Conservation (phyloP, 2,797 vertebrate species). For the Champsocephalus gunnari region DNA sequence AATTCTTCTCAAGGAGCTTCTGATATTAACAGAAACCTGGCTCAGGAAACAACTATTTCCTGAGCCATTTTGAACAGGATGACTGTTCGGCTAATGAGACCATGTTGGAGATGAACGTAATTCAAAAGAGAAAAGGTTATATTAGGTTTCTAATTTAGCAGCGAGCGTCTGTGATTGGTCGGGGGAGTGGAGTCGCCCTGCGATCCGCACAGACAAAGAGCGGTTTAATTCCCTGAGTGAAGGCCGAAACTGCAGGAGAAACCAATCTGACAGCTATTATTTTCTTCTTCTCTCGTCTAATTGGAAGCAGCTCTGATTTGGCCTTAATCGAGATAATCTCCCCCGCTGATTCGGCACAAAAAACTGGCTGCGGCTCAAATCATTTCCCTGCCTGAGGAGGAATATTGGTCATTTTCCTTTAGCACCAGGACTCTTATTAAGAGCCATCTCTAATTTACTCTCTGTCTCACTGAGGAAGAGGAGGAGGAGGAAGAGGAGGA, state of each 20-base stretch:
- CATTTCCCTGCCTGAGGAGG: constrained; percentile 76
- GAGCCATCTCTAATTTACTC: constrained; percentile 82
- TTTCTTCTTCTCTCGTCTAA: constrained; percentile 67
- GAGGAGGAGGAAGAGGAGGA: constrained; percentile 40
- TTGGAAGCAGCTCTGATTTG: constrained; percentile 75
- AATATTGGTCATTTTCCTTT: constrained; percentile 81
- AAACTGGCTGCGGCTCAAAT: constrained; percentile 69
- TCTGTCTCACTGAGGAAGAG: constrained; percentile 62
- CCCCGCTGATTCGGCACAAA: constrained; percentile 66
- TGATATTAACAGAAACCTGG: neutral
- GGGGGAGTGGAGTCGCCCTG: constrained; percentile 54
- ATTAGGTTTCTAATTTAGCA: constrained; percentile 57
- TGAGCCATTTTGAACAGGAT: neutral
- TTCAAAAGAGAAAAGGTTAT: constrained; percentile 52
- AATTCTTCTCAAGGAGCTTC: too few species aligned
- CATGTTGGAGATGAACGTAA: constrained; percentile 36
- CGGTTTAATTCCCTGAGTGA: constrained; percentile 65
- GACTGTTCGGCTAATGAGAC: constrained; percentile 44
- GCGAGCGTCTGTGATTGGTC: constrained; percentile 35
- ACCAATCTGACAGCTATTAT: constrained; percentile 70
- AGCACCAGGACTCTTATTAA: constrained; percentile 83
- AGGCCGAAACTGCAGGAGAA: constrained; percentile 63
- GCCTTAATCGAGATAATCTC: constrained; percentile 81
- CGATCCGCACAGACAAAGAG: constrained; percentile 61
- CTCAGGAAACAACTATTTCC: constrained; percentile 15